Conservation (phyloP, 2,113 vertebrate species). For the Megatriorchis doriae region DNA sequence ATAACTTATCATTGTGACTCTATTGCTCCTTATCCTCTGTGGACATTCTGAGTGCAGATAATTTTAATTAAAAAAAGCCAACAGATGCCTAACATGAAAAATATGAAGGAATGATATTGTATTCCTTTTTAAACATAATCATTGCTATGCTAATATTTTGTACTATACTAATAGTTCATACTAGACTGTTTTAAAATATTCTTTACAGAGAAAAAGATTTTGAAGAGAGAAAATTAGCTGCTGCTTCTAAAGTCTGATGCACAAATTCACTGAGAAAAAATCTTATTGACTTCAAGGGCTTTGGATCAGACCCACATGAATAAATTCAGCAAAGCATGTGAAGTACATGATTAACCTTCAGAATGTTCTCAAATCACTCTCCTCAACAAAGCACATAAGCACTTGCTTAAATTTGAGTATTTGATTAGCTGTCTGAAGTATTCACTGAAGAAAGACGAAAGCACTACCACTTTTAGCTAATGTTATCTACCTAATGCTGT, state of each 20-base stretch:
- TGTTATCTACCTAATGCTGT: neutral
- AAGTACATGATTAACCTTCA: conserved; percentile 52
- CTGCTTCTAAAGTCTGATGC: neutral
- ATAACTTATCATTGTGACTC: neutral
- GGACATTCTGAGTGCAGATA: neutral
- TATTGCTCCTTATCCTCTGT: neutral
- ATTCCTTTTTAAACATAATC: conserved; percentile 27
- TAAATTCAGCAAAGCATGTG: conserved; percentile 8
- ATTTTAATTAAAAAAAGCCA: conserved; percentile 34
- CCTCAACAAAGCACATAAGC: conserved; percentile 2
- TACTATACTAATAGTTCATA: neutral
- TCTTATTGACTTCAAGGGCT: neutral
- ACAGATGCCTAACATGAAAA: conserved; percentile 13
- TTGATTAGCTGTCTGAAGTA: conserved; percentile 47
- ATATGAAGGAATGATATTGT: neutral
- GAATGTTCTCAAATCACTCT: neutral
- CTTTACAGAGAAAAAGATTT: neutral
- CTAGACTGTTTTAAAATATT: neutral
- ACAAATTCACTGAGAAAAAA: neutral
- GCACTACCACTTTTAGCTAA: neutral
- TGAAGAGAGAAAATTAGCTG: neutral
- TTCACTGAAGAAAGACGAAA: conserved; percentile 16
- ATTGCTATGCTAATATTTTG: neutral
- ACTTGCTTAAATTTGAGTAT: conserved; percentile 24
- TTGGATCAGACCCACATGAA: conserved; percentile 18